Evolutionary conservation across 2,888 invertebrate species (phyloP), one percentile per base, ranked within the genome.

Genomic region (Amphipyra tragopoginis): DNA sequence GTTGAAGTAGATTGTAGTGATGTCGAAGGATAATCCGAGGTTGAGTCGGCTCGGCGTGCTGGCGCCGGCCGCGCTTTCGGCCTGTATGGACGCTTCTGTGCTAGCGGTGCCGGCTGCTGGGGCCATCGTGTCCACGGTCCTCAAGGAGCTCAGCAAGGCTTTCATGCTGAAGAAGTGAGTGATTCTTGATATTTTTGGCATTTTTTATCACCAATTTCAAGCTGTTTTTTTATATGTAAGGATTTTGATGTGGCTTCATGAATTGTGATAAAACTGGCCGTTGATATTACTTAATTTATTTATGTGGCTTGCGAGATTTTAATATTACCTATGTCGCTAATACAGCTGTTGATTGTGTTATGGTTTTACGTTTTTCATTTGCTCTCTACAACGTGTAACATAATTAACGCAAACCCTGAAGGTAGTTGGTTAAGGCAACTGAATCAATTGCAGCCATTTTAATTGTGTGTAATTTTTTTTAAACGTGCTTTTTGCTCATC

Each of bases 161-260:
- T 94, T 94, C 74, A 93, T 94, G 94, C 86, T 94, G 15, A 94
- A 94, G 74, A 94, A 90, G 94, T 94, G 78, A 92, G 91, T 88
- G 21, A 13, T 15, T 1, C 13, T 40, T 1, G 5, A 2, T 14
- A 26, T 10, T 26, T 26, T 39, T 45, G 6, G 8, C 6, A 10
- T 42, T 5, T 9, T 42, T 4, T 49, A 8, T 36, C 36, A 36
- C 47, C 10, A 11, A 8, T 21, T 11, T 8, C 14, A 10, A 43
- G 43, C 11, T 26, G 1, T 11, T 39, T 8, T 39, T 36, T 7
- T 36, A 10, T 9, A 10, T 4, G 1, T 36, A 11, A 6, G 33
- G 9, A 8, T 33, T 33, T 33, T 33, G 6, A 5, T 39, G 11
- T 5, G 5, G n/a, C 5, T 43, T 43, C 21, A 10, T 43, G 21